Conservation (phyloP, 2,113 vertebrate genomes). For the Menura novaehollandiae region DNA sequence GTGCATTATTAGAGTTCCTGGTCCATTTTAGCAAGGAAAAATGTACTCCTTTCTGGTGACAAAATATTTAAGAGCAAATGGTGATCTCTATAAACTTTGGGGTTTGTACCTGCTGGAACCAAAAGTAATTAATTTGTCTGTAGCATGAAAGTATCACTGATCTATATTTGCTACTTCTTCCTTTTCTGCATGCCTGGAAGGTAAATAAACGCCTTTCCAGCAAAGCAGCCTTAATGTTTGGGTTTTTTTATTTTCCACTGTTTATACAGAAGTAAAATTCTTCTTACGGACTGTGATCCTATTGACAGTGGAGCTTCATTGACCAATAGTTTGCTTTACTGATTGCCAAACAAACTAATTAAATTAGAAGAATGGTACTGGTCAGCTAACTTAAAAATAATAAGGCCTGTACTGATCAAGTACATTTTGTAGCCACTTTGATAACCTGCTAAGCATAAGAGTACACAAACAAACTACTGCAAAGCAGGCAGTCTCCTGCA, state of each 20-base stretch:
- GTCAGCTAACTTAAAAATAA: background rate
- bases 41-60: background rate
- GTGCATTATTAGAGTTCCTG: background rate
- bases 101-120: background rate
- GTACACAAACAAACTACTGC: background rate
- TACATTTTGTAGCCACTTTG: background rate
- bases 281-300: background rate
- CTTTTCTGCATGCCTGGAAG: background rate
- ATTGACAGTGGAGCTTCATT: background rate
- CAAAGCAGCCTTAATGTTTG: background rate
- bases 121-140: background rate
- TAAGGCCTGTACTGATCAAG: background rate
- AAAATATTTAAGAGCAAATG: background rate
- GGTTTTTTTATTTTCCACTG: background rate
- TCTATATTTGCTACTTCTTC: background rate
- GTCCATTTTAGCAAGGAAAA: background rate
- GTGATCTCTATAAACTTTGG: background rate
- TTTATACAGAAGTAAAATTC: background rate
- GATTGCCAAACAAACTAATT: background rate
- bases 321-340: background rate
- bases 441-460: background rate
- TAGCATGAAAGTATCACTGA: background rate
- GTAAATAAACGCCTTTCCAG: background rate
- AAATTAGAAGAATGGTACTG: background rate
- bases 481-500: background rate